phyloP scores from a whole-genome alignment of 2,797 vertebrate species.

The Sebastes cheni region DNA sequence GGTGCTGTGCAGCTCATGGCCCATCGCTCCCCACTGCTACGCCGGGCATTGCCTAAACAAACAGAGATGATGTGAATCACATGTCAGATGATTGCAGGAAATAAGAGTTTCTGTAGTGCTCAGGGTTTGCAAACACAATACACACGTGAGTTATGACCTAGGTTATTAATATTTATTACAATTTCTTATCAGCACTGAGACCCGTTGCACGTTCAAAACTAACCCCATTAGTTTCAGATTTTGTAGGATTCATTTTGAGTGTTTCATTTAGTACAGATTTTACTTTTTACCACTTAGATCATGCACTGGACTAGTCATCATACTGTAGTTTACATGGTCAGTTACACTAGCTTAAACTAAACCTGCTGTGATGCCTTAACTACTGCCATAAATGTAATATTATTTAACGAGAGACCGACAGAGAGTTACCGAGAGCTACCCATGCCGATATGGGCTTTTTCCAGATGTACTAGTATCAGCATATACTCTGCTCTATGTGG shows the following conservation, averaged over 20 bases:
- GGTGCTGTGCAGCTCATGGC: conserved; percentile 72
- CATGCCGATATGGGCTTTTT: rapidly evolving
- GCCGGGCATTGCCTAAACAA: conserved; percentile 65
- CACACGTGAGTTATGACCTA: background rate
- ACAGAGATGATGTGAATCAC: conserved; percentile 70
- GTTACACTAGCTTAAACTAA: background rate
- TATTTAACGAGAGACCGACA: background rate
- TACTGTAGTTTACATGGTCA: background rate
- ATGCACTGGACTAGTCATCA: background rate
- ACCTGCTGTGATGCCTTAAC: background rate
- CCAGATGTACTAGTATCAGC: background rate
- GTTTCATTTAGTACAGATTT: conserved; percentile 6
- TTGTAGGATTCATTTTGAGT: background rate
- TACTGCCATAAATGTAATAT: too few relatives aligned
- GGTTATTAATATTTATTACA: background rate
- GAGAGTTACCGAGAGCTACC: rapidly evolving
- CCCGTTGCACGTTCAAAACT: background rate
- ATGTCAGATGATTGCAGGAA: conserved; percentile 63
- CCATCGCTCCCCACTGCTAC: conserved; percentile 62
- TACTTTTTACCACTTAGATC: background rate
- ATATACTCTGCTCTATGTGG: background rate
- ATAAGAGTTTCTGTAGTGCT: conserved; percentile 38
- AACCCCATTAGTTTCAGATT: background rate
- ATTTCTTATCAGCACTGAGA: background rate
- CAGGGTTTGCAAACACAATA: conserved; percentile 2